These are phyloP conservation scores for Corvus moneduloides DNA, from an alignment of 2,113 vertebrate species.

Conservation along the genomic window DNA sequence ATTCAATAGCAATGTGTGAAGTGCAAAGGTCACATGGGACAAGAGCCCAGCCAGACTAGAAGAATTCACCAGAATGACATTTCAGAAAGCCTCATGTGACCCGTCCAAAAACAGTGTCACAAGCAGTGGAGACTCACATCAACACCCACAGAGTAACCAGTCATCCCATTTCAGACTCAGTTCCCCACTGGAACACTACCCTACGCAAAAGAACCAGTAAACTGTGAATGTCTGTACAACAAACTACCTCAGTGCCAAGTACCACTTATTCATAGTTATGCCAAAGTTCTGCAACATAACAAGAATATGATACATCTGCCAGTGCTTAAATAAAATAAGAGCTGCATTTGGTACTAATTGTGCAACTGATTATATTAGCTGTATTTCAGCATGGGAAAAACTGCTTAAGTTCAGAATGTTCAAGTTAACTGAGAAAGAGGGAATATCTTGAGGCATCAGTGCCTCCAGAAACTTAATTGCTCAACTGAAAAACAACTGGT, in stretches of 20 bases:
- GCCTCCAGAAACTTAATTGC: constrained; percentile 58
- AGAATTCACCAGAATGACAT: neutral
- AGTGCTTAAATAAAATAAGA: constrained; percentile 21
- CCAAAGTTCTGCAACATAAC: neutral
- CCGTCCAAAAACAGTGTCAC: neutral
- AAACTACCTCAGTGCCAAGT: neutral
- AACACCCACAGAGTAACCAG: neutral
- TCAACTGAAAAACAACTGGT: constrained; percentile 42
- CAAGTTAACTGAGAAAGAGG: constrained; percentile 29
- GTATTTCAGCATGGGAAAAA: constrained; percentile 26
- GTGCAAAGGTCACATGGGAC: neutral
- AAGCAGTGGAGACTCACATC: neutral
- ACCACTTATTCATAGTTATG: neutral
- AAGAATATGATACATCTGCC: constrained; percentile 34
- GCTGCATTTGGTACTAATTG: constrained; percentile 18
- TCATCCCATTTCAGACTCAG: neutral
- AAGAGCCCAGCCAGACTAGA: neutral
- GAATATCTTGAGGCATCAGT: constrained; percentile 50
- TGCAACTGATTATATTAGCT: constrained; percentile 45
- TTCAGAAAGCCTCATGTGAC: neutral
- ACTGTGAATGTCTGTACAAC: neutral
- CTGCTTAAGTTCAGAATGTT: constrained; percentile 39
- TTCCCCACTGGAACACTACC: neutral
- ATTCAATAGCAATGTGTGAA: neutral
- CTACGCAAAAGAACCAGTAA: neutral